Conservation (phyloP, 2,888 invertebrate genomes). For the Pachymerium ferrugineum region DNA sequence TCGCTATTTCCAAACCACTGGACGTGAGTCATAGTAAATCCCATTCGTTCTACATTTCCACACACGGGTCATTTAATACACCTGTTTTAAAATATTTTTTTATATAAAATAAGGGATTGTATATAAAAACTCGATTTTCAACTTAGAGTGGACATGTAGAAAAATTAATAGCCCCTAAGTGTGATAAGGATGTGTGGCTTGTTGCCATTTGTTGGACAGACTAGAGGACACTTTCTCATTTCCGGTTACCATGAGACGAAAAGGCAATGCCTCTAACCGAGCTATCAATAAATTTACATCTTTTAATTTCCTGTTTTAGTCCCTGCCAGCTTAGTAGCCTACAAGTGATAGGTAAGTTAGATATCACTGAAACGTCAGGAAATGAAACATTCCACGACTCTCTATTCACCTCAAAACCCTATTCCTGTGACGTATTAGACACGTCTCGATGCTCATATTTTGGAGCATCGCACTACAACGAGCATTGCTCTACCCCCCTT, state of each 20-base stretch:
- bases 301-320: slow-evolving; percentile 36
- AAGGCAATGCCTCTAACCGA: not conserved
- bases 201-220: slow-evolving; percentile 15
- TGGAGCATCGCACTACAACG: slow-evolving; percentile 9
- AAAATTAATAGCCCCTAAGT: not conserved
- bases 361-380: slow-evolving; percentile 19
- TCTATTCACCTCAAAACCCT: not conserved
- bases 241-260: not conserved
- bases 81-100: not conserved
- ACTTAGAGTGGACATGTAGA: not conserved
- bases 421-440: slow-evolving; percentile 23
- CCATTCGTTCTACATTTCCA: not conserved
- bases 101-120: not conserved
- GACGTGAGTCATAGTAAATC: not conserved
- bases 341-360: slow-evolving; percentile 9
- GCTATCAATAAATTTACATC: slow-evolving; percentile 36
- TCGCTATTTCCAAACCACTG: slow-evolving; percentile 2
- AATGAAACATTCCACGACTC: slow-evolving; percentile 19
- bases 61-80: slow-evolving; percentile 18
- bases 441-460: slow-evolving; percentile 22
- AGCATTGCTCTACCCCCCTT: not conserved
- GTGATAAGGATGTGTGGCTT: not conserved
- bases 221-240: slow-evolving; percentile 24
- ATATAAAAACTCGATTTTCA: too few species aligned
- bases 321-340: slow-evolving; percentile 10